Base-by-base conservation (phyloP, 2,797 vertebrate genomes). In the Sebastiscus tertius region DNA sequence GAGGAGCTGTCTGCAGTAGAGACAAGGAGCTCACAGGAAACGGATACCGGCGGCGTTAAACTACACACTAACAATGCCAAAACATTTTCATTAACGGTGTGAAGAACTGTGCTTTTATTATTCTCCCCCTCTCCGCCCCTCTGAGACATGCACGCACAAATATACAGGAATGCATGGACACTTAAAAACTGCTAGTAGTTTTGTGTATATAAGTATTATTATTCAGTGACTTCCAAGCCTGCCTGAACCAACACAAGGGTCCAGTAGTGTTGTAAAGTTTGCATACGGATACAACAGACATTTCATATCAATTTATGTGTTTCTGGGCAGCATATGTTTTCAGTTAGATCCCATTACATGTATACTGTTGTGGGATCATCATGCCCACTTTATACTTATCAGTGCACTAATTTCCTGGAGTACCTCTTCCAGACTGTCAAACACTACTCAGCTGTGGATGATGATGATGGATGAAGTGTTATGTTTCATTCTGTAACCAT, bases 11-110 rank as follows among this genome's bases (percentile, higher is more conserved):
- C 76, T 77, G 71, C 49, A 55, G 63, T 0, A 1, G 68, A 84
- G 67, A 81, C 74, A 54, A 39, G 65, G 75, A 79, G 73, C 83
- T 87, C 74, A 6, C 36, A 63, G 29, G 72, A 79, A 85, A 85
- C 16, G 1, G 61, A 79, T 67, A 54, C 60, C 4, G 18, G 33
- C 14, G 66, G 71, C 42, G 71, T 75, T 8, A 60, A 33, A 74
- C 49, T 46, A 4, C 12, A 60, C 72, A 46, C 42, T 52, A n/a
- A 77, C 29, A 61, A 39, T 0, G 39, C 8, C 5, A 22, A 39
- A 65, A 60, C 29, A 24, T 27, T 61, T 77, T 49, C n/a, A 66
- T 74, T 58, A 58, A 26, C 65, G 12, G 60, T 27, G 24, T 39
- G 39, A 58, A 54, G 52, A 68, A 34, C 11, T 59, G 66, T 20